Base-by-base conservation (phyloP, 2,888 invertebrate species). In the Ophion slaviceki region DNA sequence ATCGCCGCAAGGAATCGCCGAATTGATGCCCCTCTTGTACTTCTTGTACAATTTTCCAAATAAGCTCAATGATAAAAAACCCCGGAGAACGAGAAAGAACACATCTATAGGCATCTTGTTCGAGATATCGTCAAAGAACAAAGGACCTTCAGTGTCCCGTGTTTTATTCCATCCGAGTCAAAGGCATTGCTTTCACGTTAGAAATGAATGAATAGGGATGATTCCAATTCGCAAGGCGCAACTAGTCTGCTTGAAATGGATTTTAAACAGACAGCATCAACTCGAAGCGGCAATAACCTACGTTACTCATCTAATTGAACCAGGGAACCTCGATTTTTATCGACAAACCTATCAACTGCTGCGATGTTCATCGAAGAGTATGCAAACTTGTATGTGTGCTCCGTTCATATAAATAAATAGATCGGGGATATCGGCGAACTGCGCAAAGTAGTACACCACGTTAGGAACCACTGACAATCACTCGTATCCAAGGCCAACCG, bases 401-500 rank as follows among this genome's bases (percentile, higher is more conserved):
- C 36, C 11, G 67, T 0, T 11, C 17, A 24, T 71, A 36, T 75
- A n/a, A 28, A 24, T 76, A n/a, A 59, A 61, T 66, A 10, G 28
- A 57, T 20, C 8, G 40, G 14, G 67, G 45, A 68, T 77, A 36
- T 20, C 17, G 68, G 57, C 53, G 10, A 68, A 45, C 74, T 78
- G 53, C 57, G 45, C 53, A 45, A 64, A 67, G 70, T 57, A 24
- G 74, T 74, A 80, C 53, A 81, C 68, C 67, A 36, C 59, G 20
- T 59, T 10, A 17, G 77, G 78, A 24, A 53, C 47, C 72, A 64
- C 74, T 11, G 85, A 75, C 79, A 81, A 85, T 82, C 57, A 77
- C 75, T 68, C 78, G 74, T 53, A 70, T 82, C 68, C 78, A 75
- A 75, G 78, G 66, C 81, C 81, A 77, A 84, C 70, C 85, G 74